Base-by-base conservation (phyloP, 2,888 invertebrate genomes). In the Athalia rosae region DNA sequence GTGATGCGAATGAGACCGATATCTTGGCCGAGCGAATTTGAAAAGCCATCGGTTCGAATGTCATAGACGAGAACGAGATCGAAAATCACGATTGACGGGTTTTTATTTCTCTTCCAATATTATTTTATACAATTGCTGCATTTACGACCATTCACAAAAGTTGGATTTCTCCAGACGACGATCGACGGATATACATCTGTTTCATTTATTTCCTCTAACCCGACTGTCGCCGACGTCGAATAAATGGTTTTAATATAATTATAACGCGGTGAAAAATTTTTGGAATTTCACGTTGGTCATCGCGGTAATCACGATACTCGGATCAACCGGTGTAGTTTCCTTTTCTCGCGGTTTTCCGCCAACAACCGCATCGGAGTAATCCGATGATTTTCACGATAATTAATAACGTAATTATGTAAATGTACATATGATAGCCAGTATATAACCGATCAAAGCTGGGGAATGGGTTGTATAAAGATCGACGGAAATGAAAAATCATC, bases 381-480 rank as follows among this genome's bases (percentile, higher is more conserved):
- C 28, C 28, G 67, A 69, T 53, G 48, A 69, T n/a, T 53, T 53
- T n/a, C 9, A 66, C 9, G 48, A 66, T 66, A 9, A 11, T 50
- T 50, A 47, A 67, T 67, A 67, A 41, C 71, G 56, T 71, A 71
- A 45, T 71, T n/a, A 71, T 58, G 58, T 71, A 71, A 45, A 50
- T 15, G 66, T 4, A 64, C n/a, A 9, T n/a, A 71, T 45, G 8
- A 71, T 71, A 71, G 69, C 69, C 69, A 71, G 69, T 71, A 71
- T 56, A 53, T 11, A 58, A 71, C 58, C 71, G 58, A 71, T 71
- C 71, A 71, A 13, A 43, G 58, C 56, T 71, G 71, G 58, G 71
- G 58, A 56, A 71, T 71, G 71, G 56, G 71, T 71, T 71, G 56
- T 58, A 71, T 56, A 71, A 71, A 71, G 48, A 47, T 64, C 11